A percentile compares a stretch with the other conserved stretches of the same genome.
Evolutionary conservation across 2,113 vertebrate species (phyloP).

Genomic region (Oreocharis arfaki): DNA sequence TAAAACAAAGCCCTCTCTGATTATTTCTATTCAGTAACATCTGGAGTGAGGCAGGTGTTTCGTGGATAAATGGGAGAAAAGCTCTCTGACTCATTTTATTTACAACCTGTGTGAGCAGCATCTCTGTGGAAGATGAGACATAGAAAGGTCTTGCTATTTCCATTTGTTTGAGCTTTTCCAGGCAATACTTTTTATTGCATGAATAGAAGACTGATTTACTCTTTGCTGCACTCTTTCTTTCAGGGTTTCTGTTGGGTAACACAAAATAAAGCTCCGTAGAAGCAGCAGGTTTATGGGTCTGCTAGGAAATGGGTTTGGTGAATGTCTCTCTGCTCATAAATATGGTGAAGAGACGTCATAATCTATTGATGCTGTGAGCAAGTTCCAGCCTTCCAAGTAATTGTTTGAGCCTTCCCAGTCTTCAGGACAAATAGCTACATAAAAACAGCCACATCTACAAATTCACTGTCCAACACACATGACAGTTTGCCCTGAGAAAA

Average conservation of each 20-base stretch:
- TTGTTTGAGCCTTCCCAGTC: neutral
- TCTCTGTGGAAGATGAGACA: neutral
- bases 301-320: neutral
- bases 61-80: constrained; percentile 26
- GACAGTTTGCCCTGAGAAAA: neutral
- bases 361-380: neutral
- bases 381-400: neutral
- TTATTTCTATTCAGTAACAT: constrained; percentile 32
- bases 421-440: neutral
- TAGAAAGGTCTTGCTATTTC: neutral
- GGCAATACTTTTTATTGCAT: neutral
- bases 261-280: neutral
- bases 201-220: neutral
- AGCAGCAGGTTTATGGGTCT: neutral
- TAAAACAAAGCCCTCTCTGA: constrained; percentile 17
- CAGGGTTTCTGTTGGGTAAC: neutral
- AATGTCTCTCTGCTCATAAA: neutral
- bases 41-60: constrained; percentile 36
- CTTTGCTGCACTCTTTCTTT: neutral
- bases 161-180: neutral
- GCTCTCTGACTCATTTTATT: constrained; percentile 3
- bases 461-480: neutral
- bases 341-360: neutral
- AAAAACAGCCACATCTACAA: neutral
- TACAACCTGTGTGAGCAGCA: neutral